Base-by-base conservation (phyloP, 1,140 invertebrate genomes). In the Atta colombica region DNA sequence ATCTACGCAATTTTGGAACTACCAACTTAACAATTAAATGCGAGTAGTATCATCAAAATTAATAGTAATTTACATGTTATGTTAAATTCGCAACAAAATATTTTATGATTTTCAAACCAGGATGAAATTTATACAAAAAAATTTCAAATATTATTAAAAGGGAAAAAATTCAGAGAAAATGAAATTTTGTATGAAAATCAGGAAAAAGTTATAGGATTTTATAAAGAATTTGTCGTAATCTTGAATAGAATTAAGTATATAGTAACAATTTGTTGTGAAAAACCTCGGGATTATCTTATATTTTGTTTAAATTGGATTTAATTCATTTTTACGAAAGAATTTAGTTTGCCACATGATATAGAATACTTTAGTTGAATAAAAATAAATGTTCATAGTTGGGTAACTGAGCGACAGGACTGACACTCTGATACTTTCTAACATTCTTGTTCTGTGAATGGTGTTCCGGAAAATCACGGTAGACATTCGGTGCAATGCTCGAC, bases 391-490 rank as follows among this genome's bases (percentile, higher is more conserved):
- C 18, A 12, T 25, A 77, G n/a, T 45, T 77, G 55, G 21, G 21
- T 77, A 77, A 77, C 55, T 39, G 74, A 25, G 10, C 35, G n/a
- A 58, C 3, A 5, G n/a, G 14, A 75, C 55, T 45, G 55, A 75
- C 21, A 60, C 18, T 45, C 39, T 14, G 69, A 84, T 61, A 53
- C 8, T 35, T 35, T 80, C 31, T 49, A 68, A 75, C 51, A 28
- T n/a, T 49, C 25, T 49, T 63, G 21, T 39, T 81, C 21, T 0
- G 35, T 35, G 12, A 72, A 65, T 58, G 16, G 35, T 60, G 53
- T 53, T 16, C 12, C 35, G 35, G 53, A 72, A 72, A 82, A 82
- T 82, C 68, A 45, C 51, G 35, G 78, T 49, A 72, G 69, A 81
- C 51, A 77, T 35, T 49, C 25, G 39, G 69, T 39, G 63, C n/a